These are phyloP conservation scores for Nesoenas mayeri DNA, from an alignment of 2,113 vertebrate genomes.

Conservation along the genomic window DNA sequence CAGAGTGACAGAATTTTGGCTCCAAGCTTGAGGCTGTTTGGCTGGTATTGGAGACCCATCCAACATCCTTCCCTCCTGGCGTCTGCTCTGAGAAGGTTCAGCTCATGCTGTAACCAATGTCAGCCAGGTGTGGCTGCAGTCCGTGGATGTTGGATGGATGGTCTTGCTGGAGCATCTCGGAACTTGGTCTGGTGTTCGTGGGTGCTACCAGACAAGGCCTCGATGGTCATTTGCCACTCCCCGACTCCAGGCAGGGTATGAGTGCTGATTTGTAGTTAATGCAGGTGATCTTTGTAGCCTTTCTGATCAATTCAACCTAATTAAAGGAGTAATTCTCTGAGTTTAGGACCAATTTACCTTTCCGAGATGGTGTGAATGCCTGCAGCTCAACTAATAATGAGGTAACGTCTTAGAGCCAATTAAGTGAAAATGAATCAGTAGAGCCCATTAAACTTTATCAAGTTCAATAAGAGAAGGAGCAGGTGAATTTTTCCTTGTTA, in stretches of 20 bases:
- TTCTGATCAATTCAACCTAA: conserved; percentile 64
- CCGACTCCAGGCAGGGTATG: neutral
- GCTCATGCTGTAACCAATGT: conserved; percentile 61
- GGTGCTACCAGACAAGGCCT: neutral
- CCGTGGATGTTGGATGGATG: neutral
- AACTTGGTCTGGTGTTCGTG: neutral
- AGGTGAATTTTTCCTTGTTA: neutral
- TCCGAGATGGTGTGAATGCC: conserved; percentile 38
- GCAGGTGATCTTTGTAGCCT: conserved; percentile 14
- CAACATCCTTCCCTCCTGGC: conserved; percentile 51
- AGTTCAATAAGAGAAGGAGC: conserved; percentile 28
- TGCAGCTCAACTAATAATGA: conserved; percentile 56
- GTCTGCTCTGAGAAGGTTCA: conserved; percentile 63
- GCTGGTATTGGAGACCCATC: conserved; percentile 69
- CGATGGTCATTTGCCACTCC: neutral
- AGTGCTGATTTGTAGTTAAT: neutral
- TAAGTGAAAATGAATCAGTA: conserved; percentile 59
- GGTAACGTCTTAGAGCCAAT: conserved; percentile 60
- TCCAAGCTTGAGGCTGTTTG: conserved; percentile 46
- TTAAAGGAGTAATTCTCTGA: conserved; percentile 65
- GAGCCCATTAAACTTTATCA: conserved; percentile 40
- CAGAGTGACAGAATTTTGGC: conserved; percentile 63
- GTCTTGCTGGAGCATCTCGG: neutral
- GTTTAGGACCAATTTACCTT: conserved; percentile 53
- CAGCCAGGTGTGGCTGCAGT: neutral